Conservation (phyloP, 2,888 invertebrate genomes). For the Cheilosia scutellata region DNA sequence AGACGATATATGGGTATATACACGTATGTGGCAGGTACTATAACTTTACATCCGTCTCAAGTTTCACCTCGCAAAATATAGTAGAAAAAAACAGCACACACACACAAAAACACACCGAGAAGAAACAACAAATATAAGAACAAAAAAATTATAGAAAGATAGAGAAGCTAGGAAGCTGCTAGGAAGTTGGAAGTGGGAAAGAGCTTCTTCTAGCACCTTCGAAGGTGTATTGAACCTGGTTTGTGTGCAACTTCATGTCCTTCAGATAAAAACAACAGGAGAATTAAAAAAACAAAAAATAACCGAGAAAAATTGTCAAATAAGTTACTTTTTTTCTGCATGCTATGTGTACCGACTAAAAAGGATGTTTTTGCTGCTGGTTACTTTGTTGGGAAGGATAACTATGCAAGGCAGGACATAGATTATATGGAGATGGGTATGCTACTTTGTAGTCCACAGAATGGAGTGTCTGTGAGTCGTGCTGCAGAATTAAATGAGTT, state of each 20-base stretch:
- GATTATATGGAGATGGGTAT: slow-evolving; percentile 19
- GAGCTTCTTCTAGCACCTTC: slow-evolving; percentile 71
- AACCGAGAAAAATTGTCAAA: slow-evolving; percentile 62
- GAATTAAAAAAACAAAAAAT: slow-evolving; percentile 14
- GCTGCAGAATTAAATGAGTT: slow-evolving; percentile 67
- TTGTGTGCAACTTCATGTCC: slow-evolving; percentile 59
- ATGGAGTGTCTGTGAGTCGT: slow-evolving; percentile 56
- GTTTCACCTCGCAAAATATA: slow-evolving; percentile 44
- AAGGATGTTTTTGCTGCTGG: slow-evolving; percentile 58
- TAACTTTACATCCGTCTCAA: slow-evolving; percentile 74
- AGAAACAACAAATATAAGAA: slow-evolving; percentile 2
- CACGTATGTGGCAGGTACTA: slow-evolving; percentile 47
- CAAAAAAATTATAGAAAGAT: slow-evolving; percentile 54
- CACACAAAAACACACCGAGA: slow-evolving; percentile 30
- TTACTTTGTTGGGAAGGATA: slow-evolving; percentile 58
- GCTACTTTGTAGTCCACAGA: slow-evolving; percentile 46
- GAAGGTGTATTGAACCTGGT: slow-evolving; percentile 73
- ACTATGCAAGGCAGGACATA: slow-evolving; percentile 32
- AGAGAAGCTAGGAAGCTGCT: slow-evolving; percentile 29
- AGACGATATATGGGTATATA: slow-evolving; percentile 41
- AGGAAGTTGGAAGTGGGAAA: slow-evolving; percentile 30
- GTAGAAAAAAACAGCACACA: slow-evolving; percentile 21
- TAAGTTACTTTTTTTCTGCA: slow-evolving; percentile 54
- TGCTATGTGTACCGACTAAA: slow-evolving; percentile 8
- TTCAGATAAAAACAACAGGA: slow-evolving; percentile 62